Base-by-base conservation (phyloP, 1,140 invertebrate genomes). In the Zelostemma sp. region DNA sequence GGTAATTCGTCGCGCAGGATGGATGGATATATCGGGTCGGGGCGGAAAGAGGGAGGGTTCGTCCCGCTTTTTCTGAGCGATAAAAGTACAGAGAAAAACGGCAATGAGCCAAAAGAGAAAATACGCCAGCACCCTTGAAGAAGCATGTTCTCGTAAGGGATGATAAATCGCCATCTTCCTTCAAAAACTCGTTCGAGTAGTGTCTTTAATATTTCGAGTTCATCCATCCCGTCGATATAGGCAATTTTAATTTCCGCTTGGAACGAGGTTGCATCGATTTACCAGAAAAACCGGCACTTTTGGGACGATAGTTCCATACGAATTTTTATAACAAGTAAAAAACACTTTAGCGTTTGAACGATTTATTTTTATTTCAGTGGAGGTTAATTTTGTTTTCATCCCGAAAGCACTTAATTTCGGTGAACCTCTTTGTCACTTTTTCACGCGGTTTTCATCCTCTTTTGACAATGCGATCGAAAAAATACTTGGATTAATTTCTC, bases 131-230 rank as follows among this genome's bases (percentile, higher is more conserved):
- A 46, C 51, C 58, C 61, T 63, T 50, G 49, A 54, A 56, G 51
- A 40, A 56, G 35, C 31, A 43, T 31, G 64, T 74, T 49, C 14
- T 46, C 60, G 47, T 35, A 38, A 50, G 63, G 58, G 63, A 82
- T 84, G 81, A 82, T 83, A 81, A 84, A 84, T 84, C 70, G 78
- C 72, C 61, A 62, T 75, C 60, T 62, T 76, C 51, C 69, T 65
- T 45, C 57, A 59, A 51, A 28, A 55, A 49, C 53, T 55, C 31
- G 49, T 51, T 71, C 53, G 45, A 45, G 64, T 60, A 73, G 64
- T 80, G 71, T 76, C 75, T 80, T 78, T 65, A 72, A 56, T 74
- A 72, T 78, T 68, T 72, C 48, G 67, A 64, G 54, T 51, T 55
- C 43, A 66, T 63, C 61, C 18, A 18, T 12, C 19, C 12, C 46